These are phyloP conservation scores for Caradrina kadenii DNA, from an alignment of 2,888 invertebrate species.

Conservation along the genomic window DNA sequence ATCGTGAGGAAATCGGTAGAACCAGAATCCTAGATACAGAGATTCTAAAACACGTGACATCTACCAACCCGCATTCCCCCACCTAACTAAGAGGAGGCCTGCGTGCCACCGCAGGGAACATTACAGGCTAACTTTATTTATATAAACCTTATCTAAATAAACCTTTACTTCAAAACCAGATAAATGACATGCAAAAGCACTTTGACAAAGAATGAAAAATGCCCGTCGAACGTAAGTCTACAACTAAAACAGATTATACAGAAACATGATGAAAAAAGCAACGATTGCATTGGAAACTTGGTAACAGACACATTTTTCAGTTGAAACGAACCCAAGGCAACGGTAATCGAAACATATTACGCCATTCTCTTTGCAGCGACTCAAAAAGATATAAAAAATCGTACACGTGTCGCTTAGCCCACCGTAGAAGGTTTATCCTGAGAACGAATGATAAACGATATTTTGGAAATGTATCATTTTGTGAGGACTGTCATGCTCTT, in stretches of 20 bases:
- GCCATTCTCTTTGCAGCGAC: constrained; percentile 70
- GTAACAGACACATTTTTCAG: constrained; percentile 77
- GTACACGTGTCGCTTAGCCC: constrained; percentile 63
- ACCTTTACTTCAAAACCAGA: background rate
- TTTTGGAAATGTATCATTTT: background rate
- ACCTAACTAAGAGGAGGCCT: too few relatives aligned
- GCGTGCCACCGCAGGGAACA: too few relatives aligned
- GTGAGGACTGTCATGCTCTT: too few relatives aligned
- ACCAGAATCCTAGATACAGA: too few relatives aligned
- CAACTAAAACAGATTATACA: constrained; percentile 22
- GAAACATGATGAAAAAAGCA: constrained; percentile 28
- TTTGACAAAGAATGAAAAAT: background rate
- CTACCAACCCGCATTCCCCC: too few relatives aligned
- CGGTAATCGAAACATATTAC: constrained; percentile 83
- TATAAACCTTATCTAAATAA: background rate
- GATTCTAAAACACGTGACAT: too few relatives aligned
- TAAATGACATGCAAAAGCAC: background rate
- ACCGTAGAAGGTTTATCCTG: constrained; percentile 39
- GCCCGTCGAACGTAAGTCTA: background rate
- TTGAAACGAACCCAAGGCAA: constrained; percentile 75
- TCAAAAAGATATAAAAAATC: constrained; percentile 75
- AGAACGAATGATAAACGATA: constrained; percentile 46
- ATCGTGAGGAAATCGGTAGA: too few relatives aligned
- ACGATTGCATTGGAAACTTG: constrained; percentile 44
- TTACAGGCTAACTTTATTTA: too few relatives aligned